Base-by-base conservation (phyloP, 1,140 invertebrate genomes). In the Antheraea pernyi region DNA sequence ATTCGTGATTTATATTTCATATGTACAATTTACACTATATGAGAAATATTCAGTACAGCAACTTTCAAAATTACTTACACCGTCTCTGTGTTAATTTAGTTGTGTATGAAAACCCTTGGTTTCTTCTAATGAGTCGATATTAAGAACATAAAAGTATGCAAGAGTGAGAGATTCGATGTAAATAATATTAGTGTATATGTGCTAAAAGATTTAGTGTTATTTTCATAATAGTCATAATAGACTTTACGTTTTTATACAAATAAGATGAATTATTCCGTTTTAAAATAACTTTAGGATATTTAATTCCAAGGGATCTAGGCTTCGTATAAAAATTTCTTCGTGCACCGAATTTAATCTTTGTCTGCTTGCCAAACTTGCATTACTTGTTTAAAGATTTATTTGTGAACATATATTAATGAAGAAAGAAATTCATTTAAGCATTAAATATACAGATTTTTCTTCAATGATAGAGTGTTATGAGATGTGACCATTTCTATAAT, bases 341-440 rank as follows among this genome's bases (percentile, higher is more conserved):
- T 16, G 46, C 46, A 53, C 46, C 46, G 10, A n/a, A 16, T 53
- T 16, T 13, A 53, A 53, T 53, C 46, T 53, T 53, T 53, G 13
- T 48, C 46, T 48, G 46, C 46, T 53, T 53, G 46, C 46, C 46
- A 53, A 53, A 53, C 13, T 53, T 53, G 46, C 46, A 53, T 42
- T 53, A 53, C 16, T 16, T 53, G 16, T 53, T n/a, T 13, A 53
- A 53, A 53, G 13, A 53, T 13, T 53, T 53, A 53, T 53, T 53
- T 53, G 13, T 53, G 11, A 53, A 53, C 10, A 53, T 53, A 16
- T 53, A 1, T 53, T 53, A 16, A 53, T n/a, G 46, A 11, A 48
- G 46, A 6, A n/a, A 53, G 46, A 53, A 13, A 53, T 6, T 53
- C 13, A 16, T 9, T 53, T 53, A 53, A 6, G 46, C 46, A 53